A percentile compares a stretch with the other conserved stretches of the same genome.
These are phyloP conservation scores for Myotis brandtii DNA, from an alignment of 2,113 vertebrate species.

Conservation along the genomic window DNA sequence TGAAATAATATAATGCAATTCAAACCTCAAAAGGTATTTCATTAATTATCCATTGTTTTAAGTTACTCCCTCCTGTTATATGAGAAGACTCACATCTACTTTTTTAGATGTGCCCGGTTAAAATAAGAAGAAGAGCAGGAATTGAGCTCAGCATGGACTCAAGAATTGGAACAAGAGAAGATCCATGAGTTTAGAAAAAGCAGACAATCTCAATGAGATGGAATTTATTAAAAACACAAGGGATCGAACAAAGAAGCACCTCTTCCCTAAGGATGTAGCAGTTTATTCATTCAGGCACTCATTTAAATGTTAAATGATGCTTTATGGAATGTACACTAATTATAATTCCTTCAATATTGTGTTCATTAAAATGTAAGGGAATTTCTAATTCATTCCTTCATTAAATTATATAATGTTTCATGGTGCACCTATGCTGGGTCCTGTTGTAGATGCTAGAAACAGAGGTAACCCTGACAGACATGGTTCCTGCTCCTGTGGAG, in stretches of 20 bases:
- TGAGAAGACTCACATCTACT: background rate
- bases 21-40: conserved; percentile 3
- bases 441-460: background rate
- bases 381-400: conserved; percentile 14
- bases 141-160: background rate
- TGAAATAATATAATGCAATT: background rate
- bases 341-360: background rate
- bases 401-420: background rate
- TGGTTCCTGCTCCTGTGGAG: background rate
- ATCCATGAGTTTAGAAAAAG: background rate
- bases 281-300: background rate
- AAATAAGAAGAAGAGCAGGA: background rate
- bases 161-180: background rate
- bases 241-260: background rate
- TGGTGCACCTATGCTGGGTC: background rate
- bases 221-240: background rate
- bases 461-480: background rate
- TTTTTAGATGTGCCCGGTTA: conserved; percentile 6
- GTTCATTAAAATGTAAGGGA: background rate
- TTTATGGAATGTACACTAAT: background rate
- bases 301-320: background rate
- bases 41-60: background rate
- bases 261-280: background rate
- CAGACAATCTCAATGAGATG: background rate
- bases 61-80: background rate